phyloP scores from a whole-genome alignment of 1,140 invertebrate genomes.

The Hormaphis cornu region DNA sequence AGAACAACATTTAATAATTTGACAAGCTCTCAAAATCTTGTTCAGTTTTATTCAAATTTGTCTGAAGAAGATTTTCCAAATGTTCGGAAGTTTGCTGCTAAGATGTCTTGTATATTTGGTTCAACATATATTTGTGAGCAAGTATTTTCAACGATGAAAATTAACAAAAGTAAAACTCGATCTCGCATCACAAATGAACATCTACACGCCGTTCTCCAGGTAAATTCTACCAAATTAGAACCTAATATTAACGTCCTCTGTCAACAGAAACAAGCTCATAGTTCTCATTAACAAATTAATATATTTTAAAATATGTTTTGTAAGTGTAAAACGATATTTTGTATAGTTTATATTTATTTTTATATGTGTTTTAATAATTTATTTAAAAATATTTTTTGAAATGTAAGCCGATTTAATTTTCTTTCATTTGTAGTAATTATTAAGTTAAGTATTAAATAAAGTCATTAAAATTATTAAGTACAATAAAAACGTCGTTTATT shows the following conservation, averaged over 20 bases:
- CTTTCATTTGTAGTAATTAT: not conserved
- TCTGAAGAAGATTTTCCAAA: not conserved
- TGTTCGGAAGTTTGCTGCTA: not conserved
- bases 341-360: not conserved
- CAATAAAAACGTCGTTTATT: not conserved
- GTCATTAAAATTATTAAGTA: not conserved
- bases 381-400: not conserved
- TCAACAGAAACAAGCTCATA: not conserved
- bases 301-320: not conserved
- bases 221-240: not conserved
- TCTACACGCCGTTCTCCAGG: not conserved
- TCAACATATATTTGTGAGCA: constrained; percentile 2
- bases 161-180: not conserved
- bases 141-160: not conserved
- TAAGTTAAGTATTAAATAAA: not conserved
- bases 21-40: not conserved
- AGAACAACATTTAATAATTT: not conserved
- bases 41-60: not conserved
- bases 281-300: no score
- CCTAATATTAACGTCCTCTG: not conserved
- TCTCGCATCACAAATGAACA: not conserved
- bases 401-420: not conserved
- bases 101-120: not conserved
- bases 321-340: not conserved
- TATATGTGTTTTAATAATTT: not conserved